Evolutionary conservation across 2,888 invertebrate species (phyloP).

Genomic region (Stratiomys singularior): DNA sequence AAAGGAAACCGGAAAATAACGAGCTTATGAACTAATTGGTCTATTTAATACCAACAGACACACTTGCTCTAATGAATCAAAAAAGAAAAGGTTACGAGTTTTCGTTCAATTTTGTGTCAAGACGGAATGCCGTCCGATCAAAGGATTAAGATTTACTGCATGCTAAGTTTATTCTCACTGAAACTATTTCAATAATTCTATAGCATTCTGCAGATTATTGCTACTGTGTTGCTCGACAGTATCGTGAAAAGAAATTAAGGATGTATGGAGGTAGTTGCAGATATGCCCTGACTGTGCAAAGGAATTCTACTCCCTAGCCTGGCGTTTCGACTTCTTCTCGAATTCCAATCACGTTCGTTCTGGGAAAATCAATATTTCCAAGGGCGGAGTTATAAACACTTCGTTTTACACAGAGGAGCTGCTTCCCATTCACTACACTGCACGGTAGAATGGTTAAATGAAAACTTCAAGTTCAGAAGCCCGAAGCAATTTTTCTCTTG

Average conservation of each 20-base stretch:
- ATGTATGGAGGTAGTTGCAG: not conserved
- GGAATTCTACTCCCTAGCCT: not conserved
- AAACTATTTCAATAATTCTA: too few relatives aligned
- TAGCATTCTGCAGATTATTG: not conserved
- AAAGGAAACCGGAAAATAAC: too few relatives aligned
- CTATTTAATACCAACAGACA: too few relatives aligned
- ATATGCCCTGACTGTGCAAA: constrained; percentile 6
- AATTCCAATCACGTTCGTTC: constrained; percentile 48
- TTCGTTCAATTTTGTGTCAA: too few relatives aligned
- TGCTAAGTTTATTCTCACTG: too few relatives aligned
- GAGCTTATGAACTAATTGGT: too few relatives aligned
- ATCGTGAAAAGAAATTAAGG: not conserved
- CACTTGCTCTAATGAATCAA: too few relatives aligned
- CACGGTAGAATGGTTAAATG: not conserved
- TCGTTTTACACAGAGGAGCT: constrained; percentile 33
- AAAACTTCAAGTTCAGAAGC: not conserved
- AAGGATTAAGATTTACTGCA: too few relatives aligned
- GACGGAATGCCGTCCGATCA: too few relatives aligned
- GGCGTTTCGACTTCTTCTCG: not conserved
- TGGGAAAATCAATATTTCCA: constrained; percentile 52
- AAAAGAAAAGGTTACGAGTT: too few relatives aligned
- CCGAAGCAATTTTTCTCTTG: not conserved
- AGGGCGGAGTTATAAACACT: constrained; percentile 52
- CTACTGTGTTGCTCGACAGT: not conserved
- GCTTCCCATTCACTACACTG: not conserved